Evolutionary conservation across 2,888 invertebrate species (phyloP), one percentile per base, ranked within the genome.

Genomic region (Acanthosoma haemorrhoidale): DNA sequence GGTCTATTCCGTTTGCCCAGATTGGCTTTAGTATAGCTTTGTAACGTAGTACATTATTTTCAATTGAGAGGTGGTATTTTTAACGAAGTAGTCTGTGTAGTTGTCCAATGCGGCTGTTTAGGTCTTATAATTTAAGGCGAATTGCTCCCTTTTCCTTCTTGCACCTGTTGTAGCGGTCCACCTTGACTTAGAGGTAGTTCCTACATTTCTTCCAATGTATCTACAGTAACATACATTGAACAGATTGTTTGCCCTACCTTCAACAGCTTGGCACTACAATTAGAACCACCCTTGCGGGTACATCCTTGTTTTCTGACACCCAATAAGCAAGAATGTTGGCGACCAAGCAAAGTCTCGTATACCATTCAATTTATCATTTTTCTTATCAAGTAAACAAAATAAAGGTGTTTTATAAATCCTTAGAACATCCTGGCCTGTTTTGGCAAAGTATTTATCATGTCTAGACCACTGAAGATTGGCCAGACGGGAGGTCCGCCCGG

Each of bases 161-260:
- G n/a, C 90, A 87, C 83, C 96, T 96, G 3, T 91, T 88, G 80
- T 88, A 91, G 70, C 91, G 84, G 79, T 94, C 93, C 0, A 94
- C 91, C 83, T 98, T 97, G 0, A 98, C 97, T 77, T 98, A 97
- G 29, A 99, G 84, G 79, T 96, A 96, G 80, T 98, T 96, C 0
- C 99, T 99, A 25, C 90, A 92, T 81, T 96, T 96, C 81, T 99
- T 99, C 99, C 99, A 99, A 80, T 96, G 96, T 80, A 99, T 93
- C 77, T 95, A 80, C 97, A 97, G 79, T 97, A 96, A 1, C 96
- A 96, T 0, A 99, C 98, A 74, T 93, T 96, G 85, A 99, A 99
- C 70, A 98, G 83, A 80, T 96, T 98, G 80, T 97, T 96, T 74
- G 93, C 92, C 75, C 96, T 87, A 43, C 89, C 87, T 82, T 95